Evolutionary conservation across 1,140 invertebrate genomes (phyloP).

Genomic region (Popillia japonica): DNA sequence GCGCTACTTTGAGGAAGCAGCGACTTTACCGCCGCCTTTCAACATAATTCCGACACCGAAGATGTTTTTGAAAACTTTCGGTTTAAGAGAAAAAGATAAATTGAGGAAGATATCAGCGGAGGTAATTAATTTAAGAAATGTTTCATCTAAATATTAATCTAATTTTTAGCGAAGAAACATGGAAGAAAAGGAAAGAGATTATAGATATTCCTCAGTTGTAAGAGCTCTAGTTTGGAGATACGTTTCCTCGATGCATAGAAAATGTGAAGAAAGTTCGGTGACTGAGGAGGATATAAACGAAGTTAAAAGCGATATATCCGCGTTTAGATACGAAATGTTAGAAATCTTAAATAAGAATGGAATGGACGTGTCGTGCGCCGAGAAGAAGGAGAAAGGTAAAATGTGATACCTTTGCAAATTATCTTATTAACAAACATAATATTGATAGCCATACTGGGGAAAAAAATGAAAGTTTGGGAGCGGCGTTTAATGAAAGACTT

Average conservation of each 20-base stretch:
- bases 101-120: slow-evolving; percentile 71
- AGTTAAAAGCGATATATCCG: slow-evolving; percentile 87
- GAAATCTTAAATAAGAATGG: slow-evolving; percentile 83
- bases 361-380: slow-evolving; percentile 77
- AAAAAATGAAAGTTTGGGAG: slow-evolving; percentile 83
- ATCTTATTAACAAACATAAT: slow-evolving; percentile 29
- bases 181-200: slow-evolving; percentile 70
- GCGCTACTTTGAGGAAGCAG: slow-evolving; percentile 88
- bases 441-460: slow-evolving; percentile 69
- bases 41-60: slow-evolving; percentile 82
- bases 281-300: slow-evolving; percentile 94
- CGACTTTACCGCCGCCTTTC: slow-evolving; percentile 85
- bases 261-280: slow-evolving; percentile 77
- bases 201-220: slow-evolving; percentile 81
- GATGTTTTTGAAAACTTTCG: slow-evolving; percentile 70
- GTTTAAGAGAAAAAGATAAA: slow-evolving; percentile 75
- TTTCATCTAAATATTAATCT: background rate
- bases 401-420: no score
- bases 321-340: slow-evolving; percentile 82
- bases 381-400: slow-evolving; percentile 74
- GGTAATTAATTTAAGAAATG: slow-evolving; percentile 58
- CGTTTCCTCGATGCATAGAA: slow-evolving; percentile 79
- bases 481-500: slow-evolving; percentile 86
- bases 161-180: slow-evolving; percentile 51
- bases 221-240: slow-evolving; percentile 85